Percentiles rank a stretch among this genome's conserved stretches.
Conservation (phyloP, 2,888 invertebrate species). For the Idaea biselata region DNA sequence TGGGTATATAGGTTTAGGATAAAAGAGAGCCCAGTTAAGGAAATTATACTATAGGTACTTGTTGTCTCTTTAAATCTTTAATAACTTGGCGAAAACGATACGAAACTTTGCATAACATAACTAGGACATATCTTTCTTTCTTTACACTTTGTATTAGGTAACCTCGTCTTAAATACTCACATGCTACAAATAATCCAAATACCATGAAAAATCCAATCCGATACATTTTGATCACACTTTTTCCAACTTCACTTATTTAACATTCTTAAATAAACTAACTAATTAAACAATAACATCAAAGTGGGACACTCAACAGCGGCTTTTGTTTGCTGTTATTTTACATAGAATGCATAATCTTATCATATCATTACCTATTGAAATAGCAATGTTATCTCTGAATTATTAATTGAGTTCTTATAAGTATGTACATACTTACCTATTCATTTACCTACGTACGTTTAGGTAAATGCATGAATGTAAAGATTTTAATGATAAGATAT, state of each 20-base stretch:
- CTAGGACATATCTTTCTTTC: no score
- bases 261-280: neutral
- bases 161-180: conserved; percentile 8
- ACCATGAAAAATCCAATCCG: conserved; percentile 16
- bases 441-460: neutral
- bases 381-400: neutral
- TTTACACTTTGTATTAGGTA: no score
- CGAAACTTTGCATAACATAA: no score
- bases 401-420: neutral
- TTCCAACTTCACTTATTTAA: conserved; percentile 5
- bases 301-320: neutral
- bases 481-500: conserved; percentile 45
- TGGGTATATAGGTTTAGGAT: no score
- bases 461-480: conserved; percentile 19
- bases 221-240: conserved; percentile 17
- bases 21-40: neutral
- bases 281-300: conserved; percentile 1
- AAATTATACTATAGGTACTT: conserved; percentile 14
- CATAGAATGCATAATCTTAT: conserved; percentile 30
- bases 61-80: no score
- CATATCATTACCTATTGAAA: conserved; percentile 28
- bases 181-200: conserved; percentile 18
- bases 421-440: neutral
- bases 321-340: conserved; percentile 23
- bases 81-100: no score